Evolutionary conservation across 2,113 vertebrate genomes (phyloP).

Genomic region (Phasianus colchicus): DNA sequence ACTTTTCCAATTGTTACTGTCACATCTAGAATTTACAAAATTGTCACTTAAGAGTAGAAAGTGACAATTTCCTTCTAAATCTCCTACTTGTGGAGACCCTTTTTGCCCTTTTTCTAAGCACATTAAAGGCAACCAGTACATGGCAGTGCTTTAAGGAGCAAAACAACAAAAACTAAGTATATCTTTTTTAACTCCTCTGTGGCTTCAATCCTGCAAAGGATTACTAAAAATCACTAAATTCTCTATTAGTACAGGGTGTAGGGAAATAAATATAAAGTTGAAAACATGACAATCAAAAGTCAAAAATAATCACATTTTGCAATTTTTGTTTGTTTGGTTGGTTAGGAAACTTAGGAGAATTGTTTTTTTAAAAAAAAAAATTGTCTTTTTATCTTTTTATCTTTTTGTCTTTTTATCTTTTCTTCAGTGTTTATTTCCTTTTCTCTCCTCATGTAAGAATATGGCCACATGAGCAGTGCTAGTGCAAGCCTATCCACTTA

Average conservation of each 20-base stretch:
- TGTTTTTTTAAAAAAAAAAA: background rate
- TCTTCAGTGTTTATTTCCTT: background rate
- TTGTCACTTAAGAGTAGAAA: slow-evolving; percentile 25
- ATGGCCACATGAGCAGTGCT: background rate
- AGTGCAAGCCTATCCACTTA: background rate
- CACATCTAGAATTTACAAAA: slow-evolving; percentile 44
- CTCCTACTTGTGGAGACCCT: background rate
- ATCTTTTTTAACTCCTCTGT: background rate
- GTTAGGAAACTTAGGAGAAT: background rate
- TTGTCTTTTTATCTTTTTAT: background rate
- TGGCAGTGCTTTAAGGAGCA: background rate
- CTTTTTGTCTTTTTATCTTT: background rate
- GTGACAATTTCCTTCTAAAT: slow-evolving; percentile 39
- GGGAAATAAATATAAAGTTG: background rate
- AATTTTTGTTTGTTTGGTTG: background rate
- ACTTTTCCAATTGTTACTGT: slow-evolving; percentile 26
- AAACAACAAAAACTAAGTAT: background rate
- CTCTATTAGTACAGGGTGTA: background rate
- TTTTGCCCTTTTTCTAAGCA: background rate
- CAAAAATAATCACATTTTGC: no score
- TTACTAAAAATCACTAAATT: background rate
- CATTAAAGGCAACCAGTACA: background rate
- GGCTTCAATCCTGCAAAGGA: background rate
- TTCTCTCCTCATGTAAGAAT: background rate
- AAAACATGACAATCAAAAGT: no score